These are phyloP conservation scores for Hydractinia symbiolongicarpus DNA, from an alignment of 30 jellyfish, hydroid and myxozoan species.

Conservation along the genomic window DNA sequence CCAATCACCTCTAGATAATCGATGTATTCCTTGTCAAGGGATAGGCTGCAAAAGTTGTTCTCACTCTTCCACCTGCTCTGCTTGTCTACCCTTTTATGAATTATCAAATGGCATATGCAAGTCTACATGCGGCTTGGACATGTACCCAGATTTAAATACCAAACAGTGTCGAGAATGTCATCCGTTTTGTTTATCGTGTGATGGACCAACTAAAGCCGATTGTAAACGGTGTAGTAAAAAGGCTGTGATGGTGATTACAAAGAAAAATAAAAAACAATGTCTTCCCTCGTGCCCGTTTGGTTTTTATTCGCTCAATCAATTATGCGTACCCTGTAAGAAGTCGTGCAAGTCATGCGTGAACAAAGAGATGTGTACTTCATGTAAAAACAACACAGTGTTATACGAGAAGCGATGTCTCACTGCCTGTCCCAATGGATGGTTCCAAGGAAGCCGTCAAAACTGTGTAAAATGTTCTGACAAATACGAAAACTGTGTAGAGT, in stretches of 20 bases:
- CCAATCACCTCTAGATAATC: constrained; percentile 24
- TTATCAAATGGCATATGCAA: constrained; percentile 46
- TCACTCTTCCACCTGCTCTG: constrained; percentile 25
- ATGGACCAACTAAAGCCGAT: constrained; percentile 26
- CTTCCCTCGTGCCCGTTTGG: constrained; percentile 12
- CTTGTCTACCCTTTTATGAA: constrained; percentile 42
- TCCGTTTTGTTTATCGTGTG: constrained; percentile 50
- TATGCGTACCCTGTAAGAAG: not conserved
- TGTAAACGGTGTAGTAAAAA: constrained; percentile 54
- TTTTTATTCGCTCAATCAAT: not conserved
- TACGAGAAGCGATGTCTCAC: not conserved
- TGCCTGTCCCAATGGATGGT: constrained; percentile 3
- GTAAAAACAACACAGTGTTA: not conserved
- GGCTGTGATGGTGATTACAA: not conserved
- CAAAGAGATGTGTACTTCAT: constrained; percentile 3
- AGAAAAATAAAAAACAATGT: not conserved
- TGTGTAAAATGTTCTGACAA: not conserved
- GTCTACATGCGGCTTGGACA: constrained; percentile 45
- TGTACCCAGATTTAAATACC: constrained; percentile 9
- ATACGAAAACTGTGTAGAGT: not conserved
- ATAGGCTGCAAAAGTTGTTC: constrained; percentile 16
- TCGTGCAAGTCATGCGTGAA: not conserved
- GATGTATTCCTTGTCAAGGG: constrained; percentile 19
- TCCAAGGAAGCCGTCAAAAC: not conserved
- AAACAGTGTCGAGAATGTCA: constrained; percentile 52